These are phyloP conservation scores for Sipha flava DNA, from an alignment of 1,140 invertebrate species.

Conservation along the genomic window DNA sequence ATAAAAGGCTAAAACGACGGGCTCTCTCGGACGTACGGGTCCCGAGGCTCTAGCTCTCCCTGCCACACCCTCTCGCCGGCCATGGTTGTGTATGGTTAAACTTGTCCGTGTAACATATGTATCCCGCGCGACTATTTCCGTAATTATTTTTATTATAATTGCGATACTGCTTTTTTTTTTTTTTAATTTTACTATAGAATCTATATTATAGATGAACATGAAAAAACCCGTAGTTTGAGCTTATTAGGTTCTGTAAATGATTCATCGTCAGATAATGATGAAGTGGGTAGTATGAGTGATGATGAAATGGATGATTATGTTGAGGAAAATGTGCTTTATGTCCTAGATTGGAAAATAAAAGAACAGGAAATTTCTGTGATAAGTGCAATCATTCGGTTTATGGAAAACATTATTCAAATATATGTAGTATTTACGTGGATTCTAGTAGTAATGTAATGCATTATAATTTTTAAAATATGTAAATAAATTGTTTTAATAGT, in stretches of 20 bases:
- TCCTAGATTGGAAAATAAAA: background rate
- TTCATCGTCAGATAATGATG: background rate
- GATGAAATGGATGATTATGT: background rate
- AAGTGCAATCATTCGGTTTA: background rate
- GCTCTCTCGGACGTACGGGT: too few species aligned
- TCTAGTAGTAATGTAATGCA: background rate
- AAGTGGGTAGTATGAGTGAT: background rate
- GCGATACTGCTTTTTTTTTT: background rate
- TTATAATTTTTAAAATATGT: background rate
- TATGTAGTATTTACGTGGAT: background rate
- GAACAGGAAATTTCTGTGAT: background rate
- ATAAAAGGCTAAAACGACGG: too few species aligned
- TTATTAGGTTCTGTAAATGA: background rate
- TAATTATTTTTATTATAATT: background rate
- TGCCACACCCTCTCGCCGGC: too few species aligned
- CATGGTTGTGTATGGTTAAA: too few species aligned
- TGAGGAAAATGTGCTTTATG: background rate
- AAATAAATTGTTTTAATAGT: background rate
- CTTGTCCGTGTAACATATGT: background rate
- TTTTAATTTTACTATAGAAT: too few species aligned
- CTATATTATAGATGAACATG: background rate
- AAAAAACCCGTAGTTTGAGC: background rate
- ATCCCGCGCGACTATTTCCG: background rate
- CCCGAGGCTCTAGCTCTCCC: too few species aligned
- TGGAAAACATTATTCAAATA: background rate